A percentile compares a stretch with the other conserved stretches of the same genome.
These are phyloP conservation scores for Melanotaenia pygmaea DNA, from an alignment of 2,797 vertebrate species.

Conservation along the genomic window DNA sequence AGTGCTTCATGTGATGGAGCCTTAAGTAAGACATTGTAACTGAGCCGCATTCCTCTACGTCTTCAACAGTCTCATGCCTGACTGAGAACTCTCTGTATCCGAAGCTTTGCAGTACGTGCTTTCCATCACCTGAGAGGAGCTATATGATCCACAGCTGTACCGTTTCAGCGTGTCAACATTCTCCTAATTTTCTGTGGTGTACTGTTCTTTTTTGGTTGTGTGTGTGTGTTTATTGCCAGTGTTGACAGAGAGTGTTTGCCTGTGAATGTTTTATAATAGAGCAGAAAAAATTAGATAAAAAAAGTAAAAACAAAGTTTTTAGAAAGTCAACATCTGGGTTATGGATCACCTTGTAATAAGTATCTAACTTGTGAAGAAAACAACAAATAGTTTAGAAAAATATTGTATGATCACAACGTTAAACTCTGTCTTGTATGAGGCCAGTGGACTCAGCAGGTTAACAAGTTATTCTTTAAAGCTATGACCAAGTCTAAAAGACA, in stretches of 20 bases:
- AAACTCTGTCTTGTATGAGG: too few relatives aligned
- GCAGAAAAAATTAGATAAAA: neutral
- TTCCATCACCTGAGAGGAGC: neutral
- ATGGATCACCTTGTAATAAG: neutral
- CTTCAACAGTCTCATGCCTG: neutral
- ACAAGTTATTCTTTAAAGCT: too few relatives aligned
- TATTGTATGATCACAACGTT: too few relatives aligned
- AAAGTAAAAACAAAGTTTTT: neutral
- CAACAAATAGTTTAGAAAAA: neutral
- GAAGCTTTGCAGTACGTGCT: neutral
- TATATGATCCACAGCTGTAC: neutral
- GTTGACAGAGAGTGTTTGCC: neutral
- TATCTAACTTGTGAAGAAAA: neutral
- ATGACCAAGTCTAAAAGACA: too few relatives aligned
- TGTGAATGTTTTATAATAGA: neutral
- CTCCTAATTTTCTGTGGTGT: too few relatives aligned
- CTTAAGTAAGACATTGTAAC: neutral
- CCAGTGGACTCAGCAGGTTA: too few relatives aligned
- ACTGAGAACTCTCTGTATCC: neutral
- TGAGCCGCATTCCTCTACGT: neutral
- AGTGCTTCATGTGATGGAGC: neutral
- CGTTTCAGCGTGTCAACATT: neutral
- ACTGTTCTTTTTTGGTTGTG: too few relatives aligned
- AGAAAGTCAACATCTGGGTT: neutral
- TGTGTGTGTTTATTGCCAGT: too few relatives aligned